Conservation (phyloP, 2,888 invertebrate genomes). For the Didymodactylos carnosus region DNA sequence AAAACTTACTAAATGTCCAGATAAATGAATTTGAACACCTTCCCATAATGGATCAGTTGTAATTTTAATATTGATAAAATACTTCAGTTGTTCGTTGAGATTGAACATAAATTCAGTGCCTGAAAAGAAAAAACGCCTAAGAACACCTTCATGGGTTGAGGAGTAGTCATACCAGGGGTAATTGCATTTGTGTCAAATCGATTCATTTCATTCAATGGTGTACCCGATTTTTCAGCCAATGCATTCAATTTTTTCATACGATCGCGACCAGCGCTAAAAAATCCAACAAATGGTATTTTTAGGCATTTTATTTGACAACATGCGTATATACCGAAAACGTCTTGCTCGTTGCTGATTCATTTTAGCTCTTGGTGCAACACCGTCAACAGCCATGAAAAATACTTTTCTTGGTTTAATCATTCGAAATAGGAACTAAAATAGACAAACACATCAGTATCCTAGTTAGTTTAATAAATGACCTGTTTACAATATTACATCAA, state of each 20-base stretch:
- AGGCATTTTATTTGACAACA: slow-evolving; percentile 72
- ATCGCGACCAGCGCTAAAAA: slow-evolving; percentile 32
- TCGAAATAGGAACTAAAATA: slow-evolving; percentile 51
- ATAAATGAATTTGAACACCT: slow-evolving; percentile 67
- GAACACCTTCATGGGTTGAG: slow-evolving; percentile 55
- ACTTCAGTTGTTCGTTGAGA: slow-evolving; percentile 51
- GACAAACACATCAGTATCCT: too few relatives aligned
- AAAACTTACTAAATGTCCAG: slow-evolving; percentile 44
- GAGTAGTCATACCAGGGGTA: slow-evolving; percentile 72
- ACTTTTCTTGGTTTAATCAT: slow-evolving; percentile 71
- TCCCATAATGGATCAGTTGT: slow-evolving; percentile 89
- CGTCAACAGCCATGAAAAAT: slow-evolving; percentile 97
- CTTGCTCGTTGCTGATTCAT: slow-evolving; percentile 98
- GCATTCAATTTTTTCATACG: slow-evolving; percentile 33
- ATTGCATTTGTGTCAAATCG: slow-evolving; percentile 97
- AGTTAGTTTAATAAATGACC: too few relatives aligned
- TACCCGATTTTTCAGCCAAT: slow-evolving; percentile 22
- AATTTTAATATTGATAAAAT: slow-evolving; percentile 67
- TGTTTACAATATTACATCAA: slow-evolving; percentile 46
- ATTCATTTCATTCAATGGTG: slow-evolving; percentile 26
- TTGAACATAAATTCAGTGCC: slow-evolving; percentile 81
- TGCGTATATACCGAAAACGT: too few relatives aligned
- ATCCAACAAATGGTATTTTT: slow-evolving; percentile 51
- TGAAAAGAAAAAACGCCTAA: slow-evolving; percentile 92
- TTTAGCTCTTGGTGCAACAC: slow-evolving; percentile 91